These are phyloP conservation scores for Odocoileus virginianus DNA, from an alignment of 2,113 vertebrate species.

Conservation along the genomic window DNA sequence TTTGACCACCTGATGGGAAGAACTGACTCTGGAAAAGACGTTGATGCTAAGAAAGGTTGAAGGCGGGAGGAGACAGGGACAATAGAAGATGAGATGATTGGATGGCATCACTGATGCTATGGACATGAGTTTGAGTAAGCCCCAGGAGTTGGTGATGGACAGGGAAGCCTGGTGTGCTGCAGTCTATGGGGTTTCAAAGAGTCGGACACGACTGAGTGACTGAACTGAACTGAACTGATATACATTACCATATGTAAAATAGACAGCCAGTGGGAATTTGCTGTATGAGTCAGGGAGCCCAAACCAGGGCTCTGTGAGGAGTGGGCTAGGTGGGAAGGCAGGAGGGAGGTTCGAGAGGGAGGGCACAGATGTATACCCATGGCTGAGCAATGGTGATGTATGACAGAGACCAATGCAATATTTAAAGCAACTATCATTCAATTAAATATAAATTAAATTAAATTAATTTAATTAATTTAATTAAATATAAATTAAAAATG, in stretches of 20 bases:
- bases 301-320: too few relatives aligned
- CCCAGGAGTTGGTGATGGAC: not conserved
- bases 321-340: too few relatives aligned
- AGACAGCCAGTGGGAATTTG: too few relatives aligned
- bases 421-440: not conserved
- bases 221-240: too few relatives aligned
- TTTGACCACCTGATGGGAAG: not conserved
- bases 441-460: not conserved
- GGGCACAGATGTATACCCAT: too few relatives aligned
- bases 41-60: not conserved
- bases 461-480: not conserved
- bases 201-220: rapidly evolving
- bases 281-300: too few relatives aligned
- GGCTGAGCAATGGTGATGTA: too few relatives aligned
- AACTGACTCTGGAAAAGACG: not conserved
- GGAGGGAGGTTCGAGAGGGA: too few relatives aligned
- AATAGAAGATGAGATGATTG: not conserved
- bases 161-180: not conserved
- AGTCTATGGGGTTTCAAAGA: not conserved
- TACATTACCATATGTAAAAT: too few relatives aligned
- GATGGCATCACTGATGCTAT: not conserved
- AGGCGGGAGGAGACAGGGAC: not conserved
- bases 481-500: not conserved
- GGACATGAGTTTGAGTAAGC: not conserved
- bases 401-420: too few relatives aligned